Evolutionary conservation across 2,888 invertebrate genomes (phyloP).

Genomic region (Osmoderma eremita): DNA sequence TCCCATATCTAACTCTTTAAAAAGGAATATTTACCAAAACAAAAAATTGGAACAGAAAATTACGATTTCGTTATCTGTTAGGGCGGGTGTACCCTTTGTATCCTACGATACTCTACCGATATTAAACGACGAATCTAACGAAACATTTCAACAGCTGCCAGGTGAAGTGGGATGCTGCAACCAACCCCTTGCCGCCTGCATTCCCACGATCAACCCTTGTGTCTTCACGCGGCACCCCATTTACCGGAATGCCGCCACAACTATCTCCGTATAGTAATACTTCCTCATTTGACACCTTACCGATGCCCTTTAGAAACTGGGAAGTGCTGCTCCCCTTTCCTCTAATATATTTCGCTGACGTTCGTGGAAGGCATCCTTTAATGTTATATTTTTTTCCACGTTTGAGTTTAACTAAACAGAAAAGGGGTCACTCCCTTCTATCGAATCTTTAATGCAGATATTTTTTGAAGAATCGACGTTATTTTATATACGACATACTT

Average conservation of each 20-base stretch:
- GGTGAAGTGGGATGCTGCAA: conserved; percentile 46
- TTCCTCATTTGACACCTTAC: conserved; percentile 60
- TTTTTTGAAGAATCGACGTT: not conserved
- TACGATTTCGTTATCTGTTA: too few relatives aligned
- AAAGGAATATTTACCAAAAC: not conserved
- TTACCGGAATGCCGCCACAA: conserved; percentile 62
- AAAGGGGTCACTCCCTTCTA: conserved; percentile 6
- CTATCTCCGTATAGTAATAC: conserved; percentile 54
- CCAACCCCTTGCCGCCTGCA: conserved; percentile 56
- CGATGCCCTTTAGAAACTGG: not conserved
- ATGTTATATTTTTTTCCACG: conserved; percentile 13
- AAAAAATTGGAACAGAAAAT: too few relatives aligned
- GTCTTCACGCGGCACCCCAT: conserved; percentile 54
- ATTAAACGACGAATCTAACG: conserved; percentile 13
- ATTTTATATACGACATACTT: too few relatives aligned
- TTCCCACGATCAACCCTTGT: conserved; percentile 62
- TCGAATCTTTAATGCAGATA: not conserved
- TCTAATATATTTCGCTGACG: too few relatives aligned
- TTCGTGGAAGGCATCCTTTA: conserved; percentile 16
- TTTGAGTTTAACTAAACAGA: conserved; percentile 16
- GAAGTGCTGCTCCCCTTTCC: not conserved
- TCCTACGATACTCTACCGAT: not conserved
- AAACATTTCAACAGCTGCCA: conserved; percentile 10
- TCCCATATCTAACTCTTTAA: too few relatives aligned
- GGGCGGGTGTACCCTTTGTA: too few relatives aligned